Evolutionary conservation across 2,888 invertebrate genomes (phyloP), one percentile per base, ranked within the genome.

Genomic region (Ceraclea dissimilis): DNA sequence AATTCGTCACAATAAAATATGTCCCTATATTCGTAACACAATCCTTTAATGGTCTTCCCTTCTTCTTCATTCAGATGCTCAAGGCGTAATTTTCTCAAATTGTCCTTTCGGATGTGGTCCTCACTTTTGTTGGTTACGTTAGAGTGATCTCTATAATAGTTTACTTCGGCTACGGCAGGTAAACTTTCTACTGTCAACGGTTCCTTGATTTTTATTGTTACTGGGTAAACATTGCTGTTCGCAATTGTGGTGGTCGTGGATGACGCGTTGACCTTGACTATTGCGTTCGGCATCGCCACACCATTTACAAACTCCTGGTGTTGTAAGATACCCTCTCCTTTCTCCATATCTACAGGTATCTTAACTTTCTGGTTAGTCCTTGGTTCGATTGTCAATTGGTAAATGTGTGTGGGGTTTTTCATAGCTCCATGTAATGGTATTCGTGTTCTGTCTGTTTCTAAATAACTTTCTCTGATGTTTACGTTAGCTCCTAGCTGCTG

Each of bases 21-120:
- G 4, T 60, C 26, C 52, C 43, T 47, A 17, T 46, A 52, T 18
- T 44, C 17, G n/a, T 48, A 6, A 39, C 65, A 65, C 6, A 64
- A 59, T 51, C 63, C 44, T 17, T 61, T 49, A 39, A 65, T 49
- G n/a, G 63, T 61, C 13, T 46, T n/a, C 52, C 60, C 61, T 63
- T 66, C 65, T 60, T 66, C 64, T n/a, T 51, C 6, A 53, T 66
- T 67, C 48, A 67, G 34, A 54, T 65, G 65, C 44, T 46, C 46
- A 18, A 8, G 13, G 2, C 46, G 18, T 6, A 19, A 18, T 46
- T 46, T 46, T 6, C 18, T 46, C 16, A 19, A 46, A 20, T 19
- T 46, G 4, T 46, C 19, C 13, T 39, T 39, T 39, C 16, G 39
- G 4, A 39, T 39, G 4, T 39, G 13, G 39, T 39, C 16, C 5